Evolutionary conservation across 1,140 invertebrate species (phyloP).

Genomic region (Globodera rostochiensis): DNA sequence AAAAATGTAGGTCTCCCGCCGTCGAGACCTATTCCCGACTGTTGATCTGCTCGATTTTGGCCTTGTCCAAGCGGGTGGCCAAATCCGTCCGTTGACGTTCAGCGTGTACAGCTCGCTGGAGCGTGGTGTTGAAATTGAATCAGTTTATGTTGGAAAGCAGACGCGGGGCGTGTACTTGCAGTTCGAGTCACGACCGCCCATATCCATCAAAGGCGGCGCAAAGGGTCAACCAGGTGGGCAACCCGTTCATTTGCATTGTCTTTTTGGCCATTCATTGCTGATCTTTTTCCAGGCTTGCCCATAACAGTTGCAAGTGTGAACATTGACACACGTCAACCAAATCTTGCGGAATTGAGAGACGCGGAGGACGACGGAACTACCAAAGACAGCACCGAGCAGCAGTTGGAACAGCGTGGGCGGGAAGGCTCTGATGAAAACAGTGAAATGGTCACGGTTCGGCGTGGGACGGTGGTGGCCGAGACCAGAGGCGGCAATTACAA

Average conservation of each 20-base stretch:
- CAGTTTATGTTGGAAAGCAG: conserved; percentile 45
- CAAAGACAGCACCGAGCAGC: not conserved
- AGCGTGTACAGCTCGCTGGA: conserved; percentile 49
- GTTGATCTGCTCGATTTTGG: conserved; percentile 82
- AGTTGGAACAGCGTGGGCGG: not conserved
- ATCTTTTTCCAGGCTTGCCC: conserved; percentile 19
- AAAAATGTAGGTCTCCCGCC: conserved; percentile 73
- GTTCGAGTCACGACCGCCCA: conserved; percentile 54
- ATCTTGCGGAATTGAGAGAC: not conserved
- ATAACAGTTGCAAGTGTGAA: conserved; percentile 45
- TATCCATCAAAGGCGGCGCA: conserved; percentile 39
- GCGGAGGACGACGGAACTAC: not conserved
- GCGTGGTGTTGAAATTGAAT: conserved; percentile 52
- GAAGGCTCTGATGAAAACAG: not conserved
- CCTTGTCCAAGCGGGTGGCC: conserved; percentile 69
- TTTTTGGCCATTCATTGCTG: not conserved
- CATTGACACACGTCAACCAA: conserved; percentile 30
- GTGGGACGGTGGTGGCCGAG: conserved; percentile 53
- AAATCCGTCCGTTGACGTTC: conserved; percentile 70
- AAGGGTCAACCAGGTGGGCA: conserved; percentile 44
- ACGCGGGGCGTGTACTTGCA: conserved; percentile 47
- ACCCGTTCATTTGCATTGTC: not conserved
- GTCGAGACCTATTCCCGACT: conserved; percentile 77
- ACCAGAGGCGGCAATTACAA: conserved; percentile 55
- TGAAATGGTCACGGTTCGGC: not conserved